A percentile compares a stretch with the other conserved stretches of the same genome.
phyloP scores from a whole-genome alignment of 1,140 invertebrate species.

The Leptinotarsa defecta region DNA sequence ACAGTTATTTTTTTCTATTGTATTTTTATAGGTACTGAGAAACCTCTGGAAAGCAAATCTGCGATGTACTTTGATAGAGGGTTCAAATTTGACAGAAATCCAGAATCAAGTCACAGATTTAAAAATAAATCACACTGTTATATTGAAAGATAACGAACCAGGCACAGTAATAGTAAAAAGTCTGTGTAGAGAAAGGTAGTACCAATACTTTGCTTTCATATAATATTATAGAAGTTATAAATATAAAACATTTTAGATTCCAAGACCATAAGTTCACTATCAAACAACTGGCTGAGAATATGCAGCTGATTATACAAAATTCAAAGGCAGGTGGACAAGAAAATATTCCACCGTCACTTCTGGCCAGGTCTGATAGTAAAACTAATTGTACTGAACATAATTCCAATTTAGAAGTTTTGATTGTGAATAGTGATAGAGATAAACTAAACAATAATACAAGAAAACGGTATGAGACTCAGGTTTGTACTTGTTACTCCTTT shows the following conservation, averaged over 20 bases:
- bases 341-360: slow-evolving; percentile 34
- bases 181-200: slow-evolving; percentile 63
- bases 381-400: slow-evolving; percentile 47
- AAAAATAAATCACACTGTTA: slow-evolving; percentile 68
- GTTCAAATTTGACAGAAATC: slow-evolving; percentile 66
- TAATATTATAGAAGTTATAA: too few relatives aligned
- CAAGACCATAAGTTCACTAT: slow-evolving; percentile 66
- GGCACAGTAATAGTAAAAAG: slow-evolving; percentile 64
- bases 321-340: slow-evolving; percentile 45
- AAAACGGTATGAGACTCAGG: slow-evolving; percentile 61
- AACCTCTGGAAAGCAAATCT: slow-evolving; percentile 58
- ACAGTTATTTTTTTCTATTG: too few relatives aligned
- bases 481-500: slow-evolving; percentile 34
- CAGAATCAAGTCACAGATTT: slow-evolving; percentile 68
- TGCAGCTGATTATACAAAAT: slow-evolving; percentile 58
- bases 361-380: slow-evolving; percentile 49
- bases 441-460: slow-evolving; percentile 61
- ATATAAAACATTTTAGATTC: slow-evolving; percentile 53
- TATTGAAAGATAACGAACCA: slow-evolving; percentile 70
- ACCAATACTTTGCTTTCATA: background rate
- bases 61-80: slow-evolving; percentile 56
- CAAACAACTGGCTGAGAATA: slow-evolving; percentile 63
- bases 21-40: slow-evolving; percentile 53
- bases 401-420: slow-evolving; percentile 57
- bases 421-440: slow-evolving; percentile 55